Base-by-base conservation (phyloP, 2,888 invertebrate species). In the Steinernema hermaphroditum region DNA sequence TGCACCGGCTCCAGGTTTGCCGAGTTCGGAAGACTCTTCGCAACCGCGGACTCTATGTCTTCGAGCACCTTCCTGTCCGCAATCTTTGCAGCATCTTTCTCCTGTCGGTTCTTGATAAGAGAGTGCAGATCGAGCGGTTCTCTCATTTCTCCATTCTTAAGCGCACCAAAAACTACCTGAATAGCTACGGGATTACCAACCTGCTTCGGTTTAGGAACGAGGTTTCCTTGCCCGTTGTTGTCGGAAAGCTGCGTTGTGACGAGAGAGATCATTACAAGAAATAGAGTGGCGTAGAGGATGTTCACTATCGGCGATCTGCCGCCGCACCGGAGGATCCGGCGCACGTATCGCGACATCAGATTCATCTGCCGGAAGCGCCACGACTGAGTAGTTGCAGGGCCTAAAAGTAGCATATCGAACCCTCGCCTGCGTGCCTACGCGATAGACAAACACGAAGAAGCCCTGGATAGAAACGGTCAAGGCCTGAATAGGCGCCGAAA, bases 301-400 rank as follows among this genome's bases (percentile, higher is more conserved):
- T 62, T 62, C 32, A 62, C 29, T 22, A 62, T 62, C 1, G 62
- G 62, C 6, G 62, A 62, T 9, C 62, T 1, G 1, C 62, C 62
- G 34, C 62, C 62, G 62, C 62, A 62, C 32, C 62, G 29, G 12
- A 62, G 32, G 62, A 62, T 62, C 29, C 62, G 62, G 62, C 62
- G 62, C 27, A 62, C 62, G 32, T 62, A 62, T 8, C 62, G 62
- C 32, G 62, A 62, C 62, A 62, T 62, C 34, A 62, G 62, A 62
- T 62, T 62, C 62, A 62, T 62, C 27, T 8, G 62, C 16, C n/a
- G 46, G 46, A 4, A 41, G 8, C 8, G 43, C 43, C 43, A 41
- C 43, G 43, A 41, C 43, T 41, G 43, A 41, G 14, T 8, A 41
- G 43, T 8, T n/a, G n/a, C n/a, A n/a, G n/a, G n/a, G n/a, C n/a